These are phyloP conservation scores for Meda fulgida DNA, from an alignment of 2,797 vertebrate species.

Conservation along the genomic window DNA sequence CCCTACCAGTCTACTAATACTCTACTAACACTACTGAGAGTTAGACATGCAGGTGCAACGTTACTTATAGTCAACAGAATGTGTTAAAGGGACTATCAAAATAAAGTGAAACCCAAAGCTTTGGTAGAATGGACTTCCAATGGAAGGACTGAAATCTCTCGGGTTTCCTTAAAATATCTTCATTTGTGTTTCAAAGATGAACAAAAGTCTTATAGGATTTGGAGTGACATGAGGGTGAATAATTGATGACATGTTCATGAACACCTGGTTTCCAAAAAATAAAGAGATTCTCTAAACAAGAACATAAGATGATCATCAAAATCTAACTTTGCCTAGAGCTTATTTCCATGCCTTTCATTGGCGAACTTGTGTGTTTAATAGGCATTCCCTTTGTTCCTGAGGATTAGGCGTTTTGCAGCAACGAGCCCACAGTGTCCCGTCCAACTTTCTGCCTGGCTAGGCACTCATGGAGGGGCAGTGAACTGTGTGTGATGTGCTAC, in stretches of 20 bases:
- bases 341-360: background rate
- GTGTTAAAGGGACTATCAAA: too few species aligned
- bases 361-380: slow-evolving; percentile 30
- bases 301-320: slow-evolving; percentile 5
- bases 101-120: background rate
- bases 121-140: background rate
- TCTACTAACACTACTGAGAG: too few species aligned
- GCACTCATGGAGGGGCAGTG: slow-evolving; percentile 52
- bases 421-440: slow-evolving; percentile 24
- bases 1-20: too few species aligned
- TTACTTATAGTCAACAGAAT: too few species aligned
- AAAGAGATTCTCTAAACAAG: background rate
- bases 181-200: background rate
- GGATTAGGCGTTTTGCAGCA: slow-evolving; percentile 40
- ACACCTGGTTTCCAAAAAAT: background rate
- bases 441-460: slow-evolving; percentile 57
- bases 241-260: too few species aligned
- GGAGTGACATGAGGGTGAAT: background rate
- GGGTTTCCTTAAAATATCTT: background rate
- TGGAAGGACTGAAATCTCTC: background rate
- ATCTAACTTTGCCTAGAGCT: background rate
- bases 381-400: slow-evolving; percentile 48
- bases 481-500: slow-evolving; percentile 61
- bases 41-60: too few species aligned
- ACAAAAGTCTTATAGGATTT: background rate